Conservation (phyloP, 2,888 invertebrate species). For the Mythimna impura region DNA sequence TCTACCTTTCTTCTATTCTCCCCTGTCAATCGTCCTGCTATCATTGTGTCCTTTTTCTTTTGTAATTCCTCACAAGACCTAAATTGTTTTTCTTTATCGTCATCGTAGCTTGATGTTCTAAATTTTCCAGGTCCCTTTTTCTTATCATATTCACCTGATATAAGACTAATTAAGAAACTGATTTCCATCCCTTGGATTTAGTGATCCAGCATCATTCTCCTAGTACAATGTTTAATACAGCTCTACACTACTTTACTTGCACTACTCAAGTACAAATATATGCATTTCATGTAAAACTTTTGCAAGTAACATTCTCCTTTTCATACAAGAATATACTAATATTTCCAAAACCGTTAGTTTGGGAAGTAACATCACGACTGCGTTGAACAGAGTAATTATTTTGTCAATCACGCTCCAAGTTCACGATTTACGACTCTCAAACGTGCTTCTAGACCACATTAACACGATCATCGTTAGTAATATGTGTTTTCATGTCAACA, state of each 20-base stretch:
- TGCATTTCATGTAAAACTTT: background rate
- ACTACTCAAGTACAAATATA: too few species aligned
- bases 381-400: background rate
- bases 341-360: conserved; percentile 6
- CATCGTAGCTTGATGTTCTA: background rate
- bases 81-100: background rate
- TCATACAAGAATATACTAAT: background rate
- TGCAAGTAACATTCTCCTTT: too few species aligned
- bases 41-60: background rate
- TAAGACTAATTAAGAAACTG: too few species aligned
- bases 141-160: background rate
- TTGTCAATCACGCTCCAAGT: background rate
- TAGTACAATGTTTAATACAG: too few species aligned
- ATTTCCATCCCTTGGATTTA: background rate
- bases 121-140: background rate
- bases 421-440: background rate
- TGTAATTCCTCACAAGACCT: background rate
- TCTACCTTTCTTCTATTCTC: background rate
- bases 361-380: background rate
- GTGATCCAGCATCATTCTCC: background rate
- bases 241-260: background rate
- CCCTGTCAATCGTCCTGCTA: background rate
- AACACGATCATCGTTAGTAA: conserved; percentile 23
- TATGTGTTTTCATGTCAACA: conserved; percentile 64
- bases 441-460: conserved; percentile 14